phyloP scores from a whole-genome alignment of 1,140 invertebrate species.

The Forficula auricularia region DNA sequence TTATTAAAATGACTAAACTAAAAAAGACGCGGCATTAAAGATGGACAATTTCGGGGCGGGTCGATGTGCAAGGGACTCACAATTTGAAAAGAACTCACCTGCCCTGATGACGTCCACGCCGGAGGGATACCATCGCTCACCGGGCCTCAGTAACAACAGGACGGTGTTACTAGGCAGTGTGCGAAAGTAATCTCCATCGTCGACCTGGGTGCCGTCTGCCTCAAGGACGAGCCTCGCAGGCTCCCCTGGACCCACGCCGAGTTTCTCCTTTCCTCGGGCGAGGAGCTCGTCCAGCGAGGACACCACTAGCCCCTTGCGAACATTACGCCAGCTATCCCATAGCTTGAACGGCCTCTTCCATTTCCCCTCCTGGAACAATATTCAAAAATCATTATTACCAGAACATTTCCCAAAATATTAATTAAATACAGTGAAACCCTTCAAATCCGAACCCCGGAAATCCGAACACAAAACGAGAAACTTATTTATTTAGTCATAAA shows the following conservation, averaged over 20 bases:
- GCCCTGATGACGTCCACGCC: slow-evolving; percentile 81
- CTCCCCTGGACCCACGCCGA: slow-evolving; percentile 65
- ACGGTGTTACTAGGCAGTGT: slow-evolving; percentile 80
- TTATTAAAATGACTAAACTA: no score
- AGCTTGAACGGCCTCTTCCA: slow-evolving; percentile 93
- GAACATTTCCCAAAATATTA: no score
- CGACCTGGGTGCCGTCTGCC: slow-evolving; percentile 85
- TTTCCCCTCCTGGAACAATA: slow-evolving; percentile 59
- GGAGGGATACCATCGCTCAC: slow-evolving; percentile 79
- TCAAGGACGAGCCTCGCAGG: slow-evolving; percentile 75
- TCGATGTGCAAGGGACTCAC: no score
- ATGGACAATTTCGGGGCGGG: no score
- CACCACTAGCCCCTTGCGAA: slow-evolving; percentile 83
- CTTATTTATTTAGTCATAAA: no score
- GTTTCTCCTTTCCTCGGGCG: slow-evolving; percentile 77
- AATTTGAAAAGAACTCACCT: slow-evolving; percentile 36
- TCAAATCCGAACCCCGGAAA: no score
- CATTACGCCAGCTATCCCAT: slow-evolving; percentile 87
- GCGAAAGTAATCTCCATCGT: slow-evolving; percentile 85
- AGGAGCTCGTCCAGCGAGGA: slow-evolving; percentile 80
- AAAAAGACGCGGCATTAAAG: no score
- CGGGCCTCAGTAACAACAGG: slow-evolving; percentile 65
- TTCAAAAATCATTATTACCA: no score
- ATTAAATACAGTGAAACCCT: no score
- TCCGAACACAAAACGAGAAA: no score